These are phyloP conservation scores for Bombus affinis DNA, from an alignment of 1,140 invertebrate genomes.

Conservation along the genomic window DNA sequence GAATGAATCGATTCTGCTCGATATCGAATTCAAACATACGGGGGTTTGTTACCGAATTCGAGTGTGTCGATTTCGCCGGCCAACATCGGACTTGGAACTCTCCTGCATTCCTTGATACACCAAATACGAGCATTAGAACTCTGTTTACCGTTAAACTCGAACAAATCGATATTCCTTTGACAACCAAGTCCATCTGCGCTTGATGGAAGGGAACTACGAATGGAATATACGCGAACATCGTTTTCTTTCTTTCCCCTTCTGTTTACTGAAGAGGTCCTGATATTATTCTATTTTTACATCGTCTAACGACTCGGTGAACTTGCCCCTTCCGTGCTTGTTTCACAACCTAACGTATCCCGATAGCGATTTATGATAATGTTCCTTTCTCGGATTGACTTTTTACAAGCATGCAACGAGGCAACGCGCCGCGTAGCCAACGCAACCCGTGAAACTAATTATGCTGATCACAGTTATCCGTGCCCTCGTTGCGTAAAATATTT, in stretches of 20 bases:
- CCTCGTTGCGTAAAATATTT: constrained; percentile 52
- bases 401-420: background rate
- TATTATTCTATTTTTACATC: background rate
- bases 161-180: constrained; percentile 45
- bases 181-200: background rate
- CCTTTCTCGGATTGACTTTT: constrained; percentile 44
- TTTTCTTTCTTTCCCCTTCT: background rate
- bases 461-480: constrained; percentile 32
- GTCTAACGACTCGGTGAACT: constrained; percentile 14
- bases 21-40: constrained; percentile 47
- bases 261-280: too few relatives aligned
- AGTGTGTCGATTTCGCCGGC: constrained; percentile 22
- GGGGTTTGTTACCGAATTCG: constrained; percentile 42
- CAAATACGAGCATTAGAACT: constrained; percentile 9
- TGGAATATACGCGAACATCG: background rate
- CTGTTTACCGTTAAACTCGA: constrained; percentile 47
- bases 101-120: background rate
- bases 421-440: background rate
- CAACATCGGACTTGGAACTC: background rate
- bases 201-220: background rate
- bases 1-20: constrained; percentile 30
- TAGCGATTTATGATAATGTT: constrained; percentile 43
- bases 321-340: constrained; percentile 1
- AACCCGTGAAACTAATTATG: constrained; percentile 31
- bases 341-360: constrained; percentile 13